A percentile compares a stretch with the other conserved stretches of the same genome.
Evolutionary conservation across 2,797 vertebrate species (phyloP).

Genomic region (Platyrinchus mystaceus): DNA sequence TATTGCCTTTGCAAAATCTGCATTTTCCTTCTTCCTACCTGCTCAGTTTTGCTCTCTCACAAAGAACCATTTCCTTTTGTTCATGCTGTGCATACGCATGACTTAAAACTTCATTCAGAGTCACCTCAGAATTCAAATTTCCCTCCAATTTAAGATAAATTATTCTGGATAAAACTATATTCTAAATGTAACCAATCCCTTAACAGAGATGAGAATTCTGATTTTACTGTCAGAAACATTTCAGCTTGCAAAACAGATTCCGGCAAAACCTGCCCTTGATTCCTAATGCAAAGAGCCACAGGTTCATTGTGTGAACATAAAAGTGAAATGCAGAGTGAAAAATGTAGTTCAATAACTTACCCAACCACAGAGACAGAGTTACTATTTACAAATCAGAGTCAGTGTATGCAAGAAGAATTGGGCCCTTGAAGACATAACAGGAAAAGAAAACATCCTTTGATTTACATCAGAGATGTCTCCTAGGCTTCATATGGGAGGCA

Average conservation of each 20-base stretch:
- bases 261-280: background rate
- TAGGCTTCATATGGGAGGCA: background rate
- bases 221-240: background rate
- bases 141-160: background rate
- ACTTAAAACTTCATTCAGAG: slow-evolving; percentile 6
- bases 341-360: background rate
- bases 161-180: slow-evolving; percentile 14
- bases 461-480: background rate
- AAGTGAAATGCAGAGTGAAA: background rate
- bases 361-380: background rate
- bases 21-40: background rate
- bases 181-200: slow-evolving; percentile 26
- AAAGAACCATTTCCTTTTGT: slow-evolving; percentile 34
- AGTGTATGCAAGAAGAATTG: background rate
- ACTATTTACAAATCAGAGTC: background rate
- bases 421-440: slow-evolving; percentile 28
- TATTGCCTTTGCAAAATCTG: background rate
- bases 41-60: background rate
- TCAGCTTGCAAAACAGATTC: background rate
- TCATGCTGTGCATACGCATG: background rate
- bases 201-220: slow-evolving; percentile 7
- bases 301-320: background rate
- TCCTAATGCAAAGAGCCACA: background rate
- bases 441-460: slow-evolving; percentile 41
- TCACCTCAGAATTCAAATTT: slow-evolving; percentile 50